Evolutionary conservation across 2,113 vertebrate genomes (phyloP), one percentile per base, ranked within the genome.

Genomic region (Pseudonaja textilis): DNA sequence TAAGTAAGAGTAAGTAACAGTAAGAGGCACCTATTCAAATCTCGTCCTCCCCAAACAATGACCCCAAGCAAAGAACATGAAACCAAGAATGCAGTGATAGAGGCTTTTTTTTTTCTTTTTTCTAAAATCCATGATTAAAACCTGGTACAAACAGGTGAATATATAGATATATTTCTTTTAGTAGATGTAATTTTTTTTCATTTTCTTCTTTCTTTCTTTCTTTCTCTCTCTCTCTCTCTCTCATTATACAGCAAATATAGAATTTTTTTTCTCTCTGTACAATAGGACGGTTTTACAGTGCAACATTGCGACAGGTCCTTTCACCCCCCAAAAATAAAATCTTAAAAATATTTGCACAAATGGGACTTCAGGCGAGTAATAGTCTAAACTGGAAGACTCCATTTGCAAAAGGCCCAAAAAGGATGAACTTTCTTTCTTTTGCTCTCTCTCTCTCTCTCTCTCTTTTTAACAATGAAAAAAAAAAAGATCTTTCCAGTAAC

Each of bases 211-310:
- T 96, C n/a, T 87, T 5, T 18, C 50, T 95, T 90, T 94, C 95
- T 85, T 94, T 95, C 87, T 97, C 85, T 97, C 93, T 97, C 97
- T 96, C 95, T 97, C 94, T 97, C 97, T 98, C 91, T 98, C 96
- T 97, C 95, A 52, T 97, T 98, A 98, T 98, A 98, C 98, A 99
- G 98, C 98, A 99, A 99, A 99, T 99, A 99, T 99, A 98, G 98
- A 99, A 98, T 98, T 93, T 97, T 97, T 98, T 39, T 97, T 98
- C 98, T 98, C 98, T 99, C 98, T 99, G 98, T 99, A 99, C 98
- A 99, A 95, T 93, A 95, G 97, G 97, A 97, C 20, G 96, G 98
- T 95, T 93, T 94, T 97, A 96, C 95, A 97, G 96, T 93, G 94
- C 95, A 87, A 94, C 42, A 87, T 61, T 69, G 94, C 96, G 94